Conservation (phyloP, 2,888 invertebrate species). For the Drosophila infuscata region DNA sequence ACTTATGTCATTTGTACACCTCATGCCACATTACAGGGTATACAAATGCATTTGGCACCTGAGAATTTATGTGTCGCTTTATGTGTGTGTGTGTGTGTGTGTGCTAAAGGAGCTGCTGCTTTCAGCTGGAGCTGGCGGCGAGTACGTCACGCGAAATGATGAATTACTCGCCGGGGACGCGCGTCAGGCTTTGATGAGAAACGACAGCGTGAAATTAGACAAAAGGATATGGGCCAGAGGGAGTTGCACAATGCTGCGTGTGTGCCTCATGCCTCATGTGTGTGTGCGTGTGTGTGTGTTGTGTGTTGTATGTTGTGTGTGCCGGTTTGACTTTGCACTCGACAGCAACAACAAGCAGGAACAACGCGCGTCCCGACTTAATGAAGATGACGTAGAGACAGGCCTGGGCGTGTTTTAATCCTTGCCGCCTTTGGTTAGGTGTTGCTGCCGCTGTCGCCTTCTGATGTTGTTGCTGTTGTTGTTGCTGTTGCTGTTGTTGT, state of each 20-base stretch:
- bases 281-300: slow-evolving; percentile 32
- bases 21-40: background rate
- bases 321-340: slow-evolving; percentile 62
- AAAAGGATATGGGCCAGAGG: slow-evolving; percentile 70
- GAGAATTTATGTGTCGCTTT: slow-evolving; percentile 73
- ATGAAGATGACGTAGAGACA: slow-evolving; percentile 72
- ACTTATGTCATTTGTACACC: background rate
- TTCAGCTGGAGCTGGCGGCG: slow-evolving; percentile 46
- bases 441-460: slow-evolving; percentile 43
- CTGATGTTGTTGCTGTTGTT: slow-evolving; percentile 16
- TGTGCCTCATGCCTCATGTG: slow-evolving; percentile 1
- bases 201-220: slow-evolving; percentile 81
- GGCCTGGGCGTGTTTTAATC: slow-evolving; percentile 73
- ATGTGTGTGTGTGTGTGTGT: slow-evolving; percentile 21
- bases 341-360: slow-evolving; percentile 50
- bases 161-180: slow-evolving; percentile 81
- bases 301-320: slow-evolving; percentile 44
- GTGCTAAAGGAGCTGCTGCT: slow-evolving; percentile 28
- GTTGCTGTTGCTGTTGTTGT: slow-evolving; percentile 15
- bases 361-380: slow-evolving; percentile 72
- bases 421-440: slow-evolving; percentile 63
- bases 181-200: slow-evolving; percentile 79
- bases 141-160: slow-evolving; percentile 80
- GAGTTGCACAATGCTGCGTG: slow-evolving; percentile 33
- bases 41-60: slow-evolving; percentile 78